Percentiles rank a stretch among this genome's conserved stretches.
Evolutionary conservation across 2,113 vertebrate species (phyloP).

Genomic region (Menidia beryllina): DNA sequence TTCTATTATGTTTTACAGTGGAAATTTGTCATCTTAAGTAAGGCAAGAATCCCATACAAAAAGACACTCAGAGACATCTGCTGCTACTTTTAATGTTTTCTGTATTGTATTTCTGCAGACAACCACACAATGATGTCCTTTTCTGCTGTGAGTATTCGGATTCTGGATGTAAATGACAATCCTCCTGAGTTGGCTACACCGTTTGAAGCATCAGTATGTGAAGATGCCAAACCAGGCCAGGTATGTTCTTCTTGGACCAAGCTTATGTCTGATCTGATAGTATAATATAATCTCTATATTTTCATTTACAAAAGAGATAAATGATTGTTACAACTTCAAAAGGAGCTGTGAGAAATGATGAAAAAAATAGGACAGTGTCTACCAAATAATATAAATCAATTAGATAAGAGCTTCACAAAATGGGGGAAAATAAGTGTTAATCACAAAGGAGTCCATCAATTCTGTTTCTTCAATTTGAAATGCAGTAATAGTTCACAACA

Average conservation of each 20-base stretch:
- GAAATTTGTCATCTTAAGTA: not conserved
- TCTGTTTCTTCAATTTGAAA: not conserved
- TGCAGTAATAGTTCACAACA: not conserved
- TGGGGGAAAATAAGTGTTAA: not conserved
- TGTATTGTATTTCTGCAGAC: slow-evolving; percentile 78
- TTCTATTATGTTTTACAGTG: too few species aligned
- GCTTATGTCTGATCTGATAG: too few species aligned
- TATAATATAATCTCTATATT: too few species aligned
- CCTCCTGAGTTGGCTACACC: slow-evolving; percentile 94
- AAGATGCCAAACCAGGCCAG: slow-evolving; percentile 95
- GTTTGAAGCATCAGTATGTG: slow-evolving; percentile 92
- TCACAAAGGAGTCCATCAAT: not conserved
- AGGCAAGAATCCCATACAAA: not conserved
- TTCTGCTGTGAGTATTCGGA: slow-evolving; percentile 89
- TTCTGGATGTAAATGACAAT: slow-evolving; percentile 98
- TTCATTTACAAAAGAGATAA: too few species aligned
- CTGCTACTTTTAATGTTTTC: not conserved
- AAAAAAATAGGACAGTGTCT: too few species aligned
- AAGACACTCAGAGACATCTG: not conserved
- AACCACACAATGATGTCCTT: slow-evolving; percentile 90
- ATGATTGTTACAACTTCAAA: too few species aligned
- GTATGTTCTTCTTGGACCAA: slow-evolving; percentile 70
- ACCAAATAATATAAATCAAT: too few species aligned
- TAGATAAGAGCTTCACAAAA: too few species aligned
- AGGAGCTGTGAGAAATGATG: too few species aligned